These are phyloP conservation scores for Sminthurinus aureus DNA, from an alignment of 2,888 invertebrate species.

Conservation along the genomic window DNA sequence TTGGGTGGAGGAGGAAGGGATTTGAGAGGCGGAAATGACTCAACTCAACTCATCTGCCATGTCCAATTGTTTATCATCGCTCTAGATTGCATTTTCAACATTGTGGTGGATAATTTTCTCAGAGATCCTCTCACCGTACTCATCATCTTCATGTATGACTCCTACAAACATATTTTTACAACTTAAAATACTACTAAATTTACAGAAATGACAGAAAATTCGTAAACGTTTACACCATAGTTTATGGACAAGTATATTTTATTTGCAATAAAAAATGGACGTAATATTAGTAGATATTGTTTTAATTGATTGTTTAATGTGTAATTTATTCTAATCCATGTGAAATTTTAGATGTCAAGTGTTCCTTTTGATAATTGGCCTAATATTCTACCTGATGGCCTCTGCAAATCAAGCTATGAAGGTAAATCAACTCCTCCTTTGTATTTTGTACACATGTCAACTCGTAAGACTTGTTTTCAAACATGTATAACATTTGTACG, in stretches of 20 bases:
- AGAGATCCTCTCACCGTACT: conserved; percentile 31
- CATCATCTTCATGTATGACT: conserved; percentile 39
- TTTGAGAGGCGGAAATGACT: conserved; percentile 25
- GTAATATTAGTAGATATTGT: background rate
- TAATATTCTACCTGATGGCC: conserved; percentile 37
- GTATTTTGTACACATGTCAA: background rate
- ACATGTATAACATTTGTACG: background rate
- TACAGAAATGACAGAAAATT: background rate
- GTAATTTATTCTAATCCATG: background rate
- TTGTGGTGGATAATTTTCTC: conserved; percentile 35
- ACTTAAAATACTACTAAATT: background rate
- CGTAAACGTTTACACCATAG: background rate
- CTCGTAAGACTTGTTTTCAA: background rate
- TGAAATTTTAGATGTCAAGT: conserved; percentile 33
- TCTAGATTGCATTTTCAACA: conserved; percentile 37
- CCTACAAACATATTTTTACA: background rate
- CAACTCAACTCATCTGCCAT: conserved; percentile 25
- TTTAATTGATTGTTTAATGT: background rate
- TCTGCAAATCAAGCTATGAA: conserved; percentile 42
- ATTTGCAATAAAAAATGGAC: too few species aligned
- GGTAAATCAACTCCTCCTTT: conserved; percentile 7
- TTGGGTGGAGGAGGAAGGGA: conserved; percentile 28
- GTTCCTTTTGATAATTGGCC: conserved; percentile 21
- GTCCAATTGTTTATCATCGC: conserved; percentile 29
- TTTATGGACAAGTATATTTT: too few species aligned